Conservation (phyloP, 1,140 invertebrate genomes). For the Pachypeltis micranthus region DNA sequence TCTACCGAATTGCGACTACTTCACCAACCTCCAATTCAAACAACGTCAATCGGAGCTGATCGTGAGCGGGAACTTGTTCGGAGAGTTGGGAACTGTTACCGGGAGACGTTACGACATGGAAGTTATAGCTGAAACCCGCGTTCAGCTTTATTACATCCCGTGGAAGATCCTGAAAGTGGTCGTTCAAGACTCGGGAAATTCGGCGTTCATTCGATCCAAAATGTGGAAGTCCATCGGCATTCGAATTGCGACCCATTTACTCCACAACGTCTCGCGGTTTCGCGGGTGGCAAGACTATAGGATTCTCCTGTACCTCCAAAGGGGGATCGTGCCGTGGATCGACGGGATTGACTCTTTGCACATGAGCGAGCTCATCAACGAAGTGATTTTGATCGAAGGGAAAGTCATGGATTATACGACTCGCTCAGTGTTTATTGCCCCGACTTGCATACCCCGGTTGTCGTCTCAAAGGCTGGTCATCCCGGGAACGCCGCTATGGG, state of each 20-base stretch:
- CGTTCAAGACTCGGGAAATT: slow-evolving; percentile 14
- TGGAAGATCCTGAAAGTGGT: slow-evolving; percentile 16
- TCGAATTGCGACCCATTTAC: slow-evolving; percentile 20
- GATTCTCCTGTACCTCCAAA: slow-evolving; percentile 25
- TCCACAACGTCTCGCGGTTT: slow-evolving; percentile 19
- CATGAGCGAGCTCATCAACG: slow-evolving; percentile 17
- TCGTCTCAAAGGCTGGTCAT: slow-evolving; percentile 18
- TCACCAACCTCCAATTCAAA: neutral
- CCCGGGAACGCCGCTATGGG: slow-evolving; percentile 1
- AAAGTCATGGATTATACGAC: slow-evolving; percentile 17
- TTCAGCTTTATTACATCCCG: slow-evolving; percentile 26
- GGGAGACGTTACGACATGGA: slow-evolving; percentile 31
- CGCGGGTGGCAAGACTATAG: slow-evolving; percentile 26
- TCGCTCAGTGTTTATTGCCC: slow-evolving; percentile 12
- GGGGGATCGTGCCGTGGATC: slow-evolving; percentile 22
- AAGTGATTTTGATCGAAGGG: slow-evolving; percentile 22
- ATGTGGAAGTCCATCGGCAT: slow-evolving; percentile 27
- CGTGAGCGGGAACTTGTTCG: slow-evolving; percentile 36
- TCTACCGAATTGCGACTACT: slow-evolving; percentile 10
- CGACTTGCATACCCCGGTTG: slow-evolving; percentile 16
- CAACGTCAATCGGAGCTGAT: slow-evolving; percentile 32
- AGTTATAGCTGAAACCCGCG: slow-evolving; percentile 36
- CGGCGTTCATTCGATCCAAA: slow-evolving; percentile 18
- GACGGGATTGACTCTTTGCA: neutral
- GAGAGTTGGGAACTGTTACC: slow-evolving; percentile 36